Base-by-base conservation (phyloP, 2,797 vertebrate genomes). In the Xenopus petersii region DNA sequence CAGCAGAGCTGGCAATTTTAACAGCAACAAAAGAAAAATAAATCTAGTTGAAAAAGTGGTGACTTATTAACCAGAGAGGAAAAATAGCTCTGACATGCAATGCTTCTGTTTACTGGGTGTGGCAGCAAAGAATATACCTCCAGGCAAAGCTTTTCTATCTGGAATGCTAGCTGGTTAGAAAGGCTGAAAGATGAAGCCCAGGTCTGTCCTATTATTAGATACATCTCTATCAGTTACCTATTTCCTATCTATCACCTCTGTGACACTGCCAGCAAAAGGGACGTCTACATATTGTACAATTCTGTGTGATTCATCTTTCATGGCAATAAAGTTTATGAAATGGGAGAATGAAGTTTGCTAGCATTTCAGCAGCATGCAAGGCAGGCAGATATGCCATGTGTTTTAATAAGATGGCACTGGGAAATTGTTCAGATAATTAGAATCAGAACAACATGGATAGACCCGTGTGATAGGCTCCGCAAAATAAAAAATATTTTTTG, bases 111-210 rank as follows among this genome's bases (percentile, higher is more conserved):
- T 78, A 47, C 66, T 74, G 77, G 77, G 77, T 66, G 77, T 66
- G 77, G 61, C 64, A n/a, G 66, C 61, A 79, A 30, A 79, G 74
- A 70, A 59, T 74, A 70, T 74, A 59, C 61, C 77, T 69, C 16
- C 54, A 70, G 67, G 77, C 77, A 70, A 74, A 64, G 58, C 71
- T 74, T 79, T 79, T 73, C 71, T 21, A 70, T 30, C 49, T 58
- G 71, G 77, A 70, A 79, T 79, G 62, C 70, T 26, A 12, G 26
- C 70, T 74, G 70, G 71, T 70, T 79, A 74, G 66, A 79, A 73
- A 79, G 62, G 12, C 58, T 56, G 49, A 56, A 56, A 56, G 13
- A 73, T 70, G 36, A 30, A 70, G 71, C 76, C 75, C 33, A 10
- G 61, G 51, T 60, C 51, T 26, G 59, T 42, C 56, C 51, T 69